phyloP scores from a whole-genome alignment of 30 jellyfish, hydroid and myxozoan genomes.

The Hydractinia echinata region DNA sequence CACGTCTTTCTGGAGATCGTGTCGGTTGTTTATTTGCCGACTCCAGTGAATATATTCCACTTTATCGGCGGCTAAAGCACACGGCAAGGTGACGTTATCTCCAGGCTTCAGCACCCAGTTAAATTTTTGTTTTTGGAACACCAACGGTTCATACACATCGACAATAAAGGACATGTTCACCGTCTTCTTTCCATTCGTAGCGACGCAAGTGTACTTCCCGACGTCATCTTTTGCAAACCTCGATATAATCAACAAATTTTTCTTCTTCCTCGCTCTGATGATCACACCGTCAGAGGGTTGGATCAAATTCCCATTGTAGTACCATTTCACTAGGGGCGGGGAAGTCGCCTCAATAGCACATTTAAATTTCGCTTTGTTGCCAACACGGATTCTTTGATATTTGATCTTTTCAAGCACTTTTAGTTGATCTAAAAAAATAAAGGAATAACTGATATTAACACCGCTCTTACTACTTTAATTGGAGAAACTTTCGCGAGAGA shows the following conservation, averaged over 20 bases:
- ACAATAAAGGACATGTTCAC: neutral
- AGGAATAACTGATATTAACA: neutral
- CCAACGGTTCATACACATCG: neutral
- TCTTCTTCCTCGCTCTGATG: neutral
- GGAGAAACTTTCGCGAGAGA: no score
- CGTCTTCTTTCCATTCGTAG: conserved; percentile 2
- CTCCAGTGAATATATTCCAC: neutral
- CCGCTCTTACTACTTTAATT: no score
- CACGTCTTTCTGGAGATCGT: neutral
- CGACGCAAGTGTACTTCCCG: neutral
- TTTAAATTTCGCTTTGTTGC: neutral
- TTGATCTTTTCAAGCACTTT: neutral
- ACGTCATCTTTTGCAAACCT: neutral
- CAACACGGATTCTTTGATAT: neutral
- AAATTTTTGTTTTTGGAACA: neutral
- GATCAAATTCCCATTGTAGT: conserved; percentile 1
- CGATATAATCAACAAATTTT: neutral
- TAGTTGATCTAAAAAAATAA: neutral
- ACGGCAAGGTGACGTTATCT: neutral
- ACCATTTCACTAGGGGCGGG: conserved; percentile 3
- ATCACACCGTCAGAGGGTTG: neutral
- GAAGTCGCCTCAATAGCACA: neutral
- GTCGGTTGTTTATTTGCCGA: neutral
- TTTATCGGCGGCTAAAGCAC: neutral
- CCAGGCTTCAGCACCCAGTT: neutral